phyloP scores from a whole-genome alignment of 2,113 vertebrate species.

The Paratilapia polleni region DNA sequence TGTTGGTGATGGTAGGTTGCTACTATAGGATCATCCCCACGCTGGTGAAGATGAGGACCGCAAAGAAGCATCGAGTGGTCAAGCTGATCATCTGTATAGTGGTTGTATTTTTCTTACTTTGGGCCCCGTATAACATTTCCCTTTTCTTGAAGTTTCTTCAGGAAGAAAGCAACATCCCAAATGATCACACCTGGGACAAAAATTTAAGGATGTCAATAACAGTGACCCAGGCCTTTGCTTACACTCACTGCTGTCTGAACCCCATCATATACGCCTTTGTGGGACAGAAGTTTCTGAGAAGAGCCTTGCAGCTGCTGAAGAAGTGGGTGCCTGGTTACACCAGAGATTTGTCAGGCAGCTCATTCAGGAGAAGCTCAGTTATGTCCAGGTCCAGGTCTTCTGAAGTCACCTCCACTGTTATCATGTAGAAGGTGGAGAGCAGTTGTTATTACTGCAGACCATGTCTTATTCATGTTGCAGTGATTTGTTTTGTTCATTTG shows the following conservation, averaged over 20 bases:
- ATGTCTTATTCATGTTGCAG: neutral
- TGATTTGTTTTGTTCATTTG: neutral
- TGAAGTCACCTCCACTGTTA: conserved; percentile 34
- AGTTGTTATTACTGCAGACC: neutral
- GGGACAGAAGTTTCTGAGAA: too few relatives aligned
- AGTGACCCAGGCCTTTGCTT: conserved; percentile 70
- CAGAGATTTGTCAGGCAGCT: too few relatives aligned
- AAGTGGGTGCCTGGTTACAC: too few relatives aligned
- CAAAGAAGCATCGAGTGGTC: too few relatives aligned
- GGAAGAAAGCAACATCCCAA: fast-evolving
- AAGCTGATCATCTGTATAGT: too few relatives aligned
- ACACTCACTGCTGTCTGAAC: too few relatives aligned
- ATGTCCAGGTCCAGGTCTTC: conserved; percentile 66
- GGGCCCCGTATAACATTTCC: conserved; percentile 85
- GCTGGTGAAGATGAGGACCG: too few relatives aligned
- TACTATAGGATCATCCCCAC: too few relatives aligned
- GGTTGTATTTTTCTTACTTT: conserved; percentile 90
- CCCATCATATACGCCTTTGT: too few relatives aligned
- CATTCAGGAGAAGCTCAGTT: too few relatives aligned
- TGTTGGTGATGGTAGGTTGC: too few relatives aligned
- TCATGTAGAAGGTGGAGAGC: conserved; percentile 35
- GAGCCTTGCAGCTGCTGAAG: too few relatives aligned
- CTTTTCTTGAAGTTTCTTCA: conserved; percentile 58
- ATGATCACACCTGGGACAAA: neutral
- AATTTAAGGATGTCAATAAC: conserved; percentile 26